These are phyloP conservation scores for Patella vulgata DNA, from an alignment of 1,140 invertebrate genomes.

Conservation along the genomic window DNA sequence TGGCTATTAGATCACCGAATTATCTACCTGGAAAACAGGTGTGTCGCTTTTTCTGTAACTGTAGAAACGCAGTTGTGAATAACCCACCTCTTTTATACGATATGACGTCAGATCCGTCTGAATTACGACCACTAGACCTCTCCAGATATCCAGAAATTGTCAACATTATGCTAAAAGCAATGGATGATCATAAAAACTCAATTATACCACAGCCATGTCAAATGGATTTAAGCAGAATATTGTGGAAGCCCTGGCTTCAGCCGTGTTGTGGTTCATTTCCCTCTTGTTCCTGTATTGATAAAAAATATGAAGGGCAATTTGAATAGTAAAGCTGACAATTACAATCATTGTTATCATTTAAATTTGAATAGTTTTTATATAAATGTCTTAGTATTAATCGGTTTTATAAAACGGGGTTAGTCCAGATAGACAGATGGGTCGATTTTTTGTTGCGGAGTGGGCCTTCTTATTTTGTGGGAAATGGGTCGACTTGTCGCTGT, in stretches of 20 bases:
- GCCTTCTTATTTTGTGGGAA: no score
- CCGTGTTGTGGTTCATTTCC: constrained; percentile 35
- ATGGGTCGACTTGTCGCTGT: no score
- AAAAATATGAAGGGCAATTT: background rate
- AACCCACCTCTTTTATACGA: constrained; percentile 57
- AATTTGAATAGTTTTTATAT: no score
- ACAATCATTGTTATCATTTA: no score
- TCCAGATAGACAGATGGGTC: no score
- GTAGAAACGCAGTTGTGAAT: constrained; percentile 41
- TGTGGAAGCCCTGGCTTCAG: constrained; percentile 55
- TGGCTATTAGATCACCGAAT: constrained; percentile 42
- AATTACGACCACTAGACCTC: constrained; percentile 40
- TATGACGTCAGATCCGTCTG: constrained; percentile 54
- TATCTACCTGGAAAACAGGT: constrained; percentile 43
- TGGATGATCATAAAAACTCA: constrained; percentile 32
- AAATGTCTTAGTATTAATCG: no score
- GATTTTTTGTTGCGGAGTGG: no score
- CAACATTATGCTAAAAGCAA: constrained; percentile 35
- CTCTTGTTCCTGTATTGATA: background rate
- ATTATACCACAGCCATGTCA: constrained; percentile 40
- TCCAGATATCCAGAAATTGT: constrained; percentile 26
- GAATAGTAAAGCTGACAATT: no score
- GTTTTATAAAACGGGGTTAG: no score
- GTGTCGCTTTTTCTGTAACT: constrained; percentile 59
- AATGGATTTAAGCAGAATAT: constrained; percentile 45